Conservation (phyloP, 2,888 invertebrate genomes). For the Caenorhabditis parvicauda region DNA sequence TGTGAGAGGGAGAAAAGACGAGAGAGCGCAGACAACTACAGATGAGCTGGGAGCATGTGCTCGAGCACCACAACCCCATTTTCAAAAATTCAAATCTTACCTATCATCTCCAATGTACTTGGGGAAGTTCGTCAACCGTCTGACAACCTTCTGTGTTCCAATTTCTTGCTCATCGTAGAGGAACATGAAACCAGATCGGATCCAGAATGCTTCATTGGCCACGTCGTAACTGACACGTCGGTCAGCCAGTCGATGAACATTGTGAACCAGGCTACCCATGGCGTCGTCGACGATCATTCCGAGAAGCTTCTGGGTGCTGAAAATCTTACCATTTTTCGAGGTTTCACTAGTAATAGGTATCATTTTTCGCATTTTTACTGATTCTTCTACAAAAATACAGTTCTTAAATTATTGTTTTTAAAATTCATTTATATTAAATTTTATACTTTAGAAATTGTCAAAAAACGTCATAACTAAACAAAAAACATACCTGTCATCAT, state of each 20-base stretch:
- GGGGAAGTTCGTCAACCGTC: slow-evolving; percentile 26
- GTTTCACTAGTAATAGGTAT: too few species aligned
- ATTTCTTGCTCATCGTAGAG: slow-evolving; percentile 48
- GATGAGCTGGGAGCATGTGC: too few species aligned
- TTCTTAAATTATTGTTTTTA: too few species aligned
- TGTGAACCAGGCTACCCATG: slow-evolving; percentile 33
- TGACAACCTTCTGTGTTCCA: slow-evolving; percentile 20
- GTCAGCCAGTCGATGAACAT: slow-evolving; percentile 31
- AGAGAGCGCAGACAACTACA: too few species aligned
- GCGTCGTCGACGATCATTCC: slow-evolving; percentile 38
- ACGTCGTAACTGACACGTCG: slow-evolving; percentile 32
- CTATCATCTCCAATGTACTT: slow-evolving; percentile 57
- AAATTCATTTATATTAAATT: not conserved
- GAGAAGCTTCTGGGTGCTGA: slow-evolving; percentile 17
- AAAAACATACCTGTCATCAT: slow-evolving; percentile 9
- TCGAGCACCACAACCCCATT: too few species aligned
- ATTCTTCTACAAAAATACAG: too few species aligned
- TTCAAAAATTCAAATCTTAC: slow-evolving; percentile 16
- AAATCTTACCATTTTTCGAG: too few species aligned
- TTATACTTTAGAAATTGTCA: too few species aligned
- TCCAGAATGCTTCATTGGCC: slow-evolving; percentile 58
- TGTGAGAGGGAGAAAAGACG: too few species aligned
- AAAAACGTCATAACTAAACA: too few species aligned
- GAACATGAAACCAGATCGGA: slow-evolving; percentile 55
- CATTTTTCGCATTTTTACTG: too few species aligned